A percentile compares a stretch with the other conserved stretches of the same genome.
phyloP scores from a whole-genome alignment of 2,888 invertebrate species.

The Zonitis immaculata region DNA sequence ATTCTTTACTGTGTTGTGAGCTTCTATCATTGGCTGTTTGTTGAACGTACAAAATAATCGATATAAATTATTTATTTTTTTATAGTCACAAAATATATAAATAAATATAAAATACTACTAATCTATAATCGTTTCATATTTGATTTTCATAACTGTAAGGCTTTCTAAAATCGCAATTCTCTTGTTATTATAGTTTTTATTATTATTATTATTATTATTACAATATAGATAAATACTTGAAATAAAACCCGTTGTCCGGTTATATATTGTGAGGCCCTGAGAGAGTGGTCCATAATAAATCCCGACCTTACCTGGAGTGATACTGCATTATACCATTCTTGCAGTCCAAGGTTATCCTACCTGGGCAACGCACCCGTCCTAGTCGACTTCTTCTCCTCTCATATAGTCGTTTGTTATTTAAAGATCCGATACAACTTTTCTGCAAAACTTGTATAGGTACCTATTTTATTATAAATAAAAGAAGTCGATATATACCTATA shows the following conservation, averaged over 20 bases:
- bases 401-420: slow-evolving; percentile 35
- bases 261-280: slow-evolving; percentile 19
- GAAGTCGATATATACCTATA: not conserved
- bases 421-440: slow-evolving; percentile 35
- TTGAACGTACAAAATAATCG: no score
- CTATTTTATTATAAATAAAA: slow-evolving; percentile 15
- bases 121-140: not conserved
- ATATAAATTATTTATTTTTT: no score
- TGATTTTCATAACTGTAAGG: not conserved
- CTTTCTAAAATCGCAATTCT: not conserved
- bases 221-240: slow-evolving; percentile 14
- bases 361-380: slow-evolving; percentile 41
- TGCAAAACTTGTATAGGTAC: slow-evolving; percentile 27
- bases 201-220: not conserved
- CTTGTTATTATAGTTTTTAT: not conserved
- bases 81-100: no score
- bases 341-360: slow-evolving; percentile 43
- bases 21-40: slow-evolving; percentile 37
- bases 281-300: slow-evolving; percentile 38
- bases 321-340: slow-evolving; percentile 42
- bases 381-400: no score
- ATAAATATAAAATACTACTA: no score
- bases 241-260: slow-evolving; percentile 18
- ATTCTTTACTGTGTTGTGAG: slow-evolving; percentile 37
- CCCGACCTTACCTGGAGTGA: slow-evolving; percentile 38